Evolutionary conservation across 2,888 invertebrate genomes (phyloP).

Genomic region (Lottia gigantea): DNA sequence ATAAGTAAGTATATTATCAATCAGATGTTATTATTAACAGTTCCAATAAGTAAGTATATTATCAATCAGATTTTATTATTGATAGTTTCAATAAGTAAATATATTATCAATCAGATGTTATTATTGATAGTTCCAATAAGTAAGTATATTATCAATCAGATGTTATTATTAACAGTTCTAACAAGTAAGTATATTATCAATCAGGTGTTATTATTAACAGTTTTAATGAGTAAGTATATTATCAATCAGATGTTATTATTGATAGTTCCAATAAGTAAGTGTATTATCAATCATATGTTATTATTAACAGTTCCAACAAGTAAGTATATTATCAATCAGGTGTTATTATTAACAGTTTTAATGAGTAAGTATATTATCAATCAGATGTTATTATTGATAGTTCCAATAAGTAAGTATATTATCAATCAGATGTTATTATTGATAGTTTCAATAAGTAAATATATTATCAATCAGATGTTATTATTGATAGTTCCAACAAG

Average conservation of each 20-base stretch:
- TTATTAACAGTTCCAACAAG: no score
- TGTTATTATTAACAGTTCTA: no score
- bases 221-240: no score
- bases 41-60: constrained; percentile 30
- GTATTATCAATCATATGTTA: no score
- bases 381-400: constrained; percentile 74
- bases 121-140: constrained; percentile 64
- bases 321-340: constrained; percentile 69
- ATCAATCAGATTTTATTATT: neutral
- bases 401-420: constrained; percentile 34
- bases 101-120: constrained; percentile 56
- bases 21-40: constrained; percentile 69
- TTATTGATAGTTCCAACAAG: no score
- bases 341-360: constrained; percentile 70
- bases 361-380: constrained; percentile 73
- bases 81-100: no score
- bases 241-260: no score
- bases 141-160: neutral
- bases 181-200: no score
- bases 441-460: constrained; percentile 43
- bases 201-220: no score
- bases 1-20: constrained; percentile 26
- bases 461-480: no score
- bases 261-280: no score
- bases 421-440: constrained; percentile 66